Evolutionary conservation across 1,140 invertebrate genomes (phyloP).

Genomic region (Micrasema minimum): DNA sequence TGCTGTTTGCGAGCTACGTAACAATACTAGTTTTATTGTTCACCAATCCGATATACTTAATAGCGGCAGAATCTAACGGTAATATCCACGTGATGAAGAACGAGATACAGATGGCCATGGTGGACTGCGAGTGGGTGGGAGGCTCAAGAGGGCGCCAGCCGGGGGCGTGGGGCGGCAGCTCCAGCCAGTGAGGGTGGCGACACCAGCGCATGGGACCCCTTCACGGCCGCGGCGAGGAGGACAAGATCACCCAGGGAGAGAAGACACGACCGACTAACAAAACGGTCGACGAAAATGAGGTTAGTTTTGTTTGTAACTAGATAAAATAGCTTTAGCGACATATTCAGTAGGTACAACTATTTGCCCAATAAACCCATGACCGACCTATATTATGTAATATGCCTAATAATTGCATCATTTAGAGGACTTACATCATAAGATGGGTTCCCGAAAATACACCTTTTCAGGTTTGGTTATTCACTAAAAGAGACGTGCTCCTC

Average conservation of each 20-base stretch:
- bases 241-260: slow-evolving; percentile 35
- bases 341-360: no score
- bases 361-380: no score
- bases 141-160: neutral
- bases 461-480: no score
- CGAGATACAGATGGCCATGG: slow-evolving; percentile 46
- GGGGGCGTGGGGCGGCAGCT: slow-evolving; percentile 3
- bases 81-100: slow-evolving; percentile 45
- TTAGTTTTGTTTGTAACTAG: slow-evolving; percentile 5
- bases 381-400: neutral
- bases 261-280: slow-evolving; percentile 36
- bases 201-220: slow-evolving; percentile 23
- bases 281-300: slow-evolving; percentile 43
- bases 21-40: no score
- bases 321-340: no score
- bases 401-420: neutral
- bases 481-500: no score
- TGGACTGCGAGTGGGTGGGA: slow-evolving; percentile 35
- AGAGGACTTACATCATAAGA: neutral
- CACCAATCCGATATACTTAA: no score
- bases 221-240: slow-evolving; percentile 24
- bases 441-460: neutral
- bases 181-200: slow-evolving; percentile 33
- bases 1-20: no score
- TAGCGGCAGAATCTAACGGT: neutral